phyloP scores from a whole-genome alignment of 2,113 vertebrate genomes.

The Salvator merianae region DNA sequence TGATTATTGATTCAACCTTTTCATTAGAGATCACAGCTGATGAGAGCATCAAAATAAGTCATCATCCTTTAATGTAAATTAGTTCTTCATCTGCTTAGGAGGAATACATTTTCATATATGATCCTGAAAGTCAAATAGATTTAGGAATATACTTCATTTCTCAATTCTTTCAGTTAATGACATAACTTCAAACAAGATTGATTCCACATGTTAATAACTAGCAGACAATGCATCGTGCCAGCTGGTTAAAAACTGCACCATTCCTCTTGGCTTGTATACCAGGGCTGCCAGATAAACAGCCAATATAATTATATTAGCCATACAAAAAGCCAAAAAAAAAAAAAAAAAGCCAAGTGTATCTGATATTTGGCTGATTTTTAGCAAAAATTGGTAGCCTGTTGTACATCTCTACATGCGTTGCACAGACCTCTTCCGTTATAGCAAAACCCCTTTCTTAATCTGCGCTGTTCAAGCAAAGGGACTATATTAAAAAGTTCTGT shows the following conservation, averaged over 20 bases:
- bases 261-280: constrained; percentile 48
- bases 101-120: background rate
- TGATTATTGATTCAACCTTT: background rate
- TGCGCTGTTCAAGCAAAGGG: constrained; percentile 46
- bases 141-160: constrained; percentile 18
- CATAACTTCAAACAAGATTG: constrained; percentile 77
- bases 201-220: constrained; percentile 76
- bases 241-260: constrained; percentile 52
- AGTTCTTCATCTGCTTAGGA: background rate
- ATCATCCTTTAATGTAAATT: background rate
- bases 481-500: constrained; percentile 49
- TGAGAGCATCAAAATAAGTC: background rate
- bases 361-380: too few relatives aligned
- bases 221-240: constrained; percentile 75
- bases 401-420: constrained; percentile 51
- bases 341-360: too few relatives aligned
- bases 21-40: background rate
- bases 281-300: too few relatives aligned
- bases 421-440: constrained; percentile 39
- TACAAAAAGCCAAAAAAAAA: too few relatives aligned
- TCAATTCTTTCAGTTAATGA: constrained; percentile 71
- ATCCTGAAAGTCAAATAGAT: constrained; percentile 12
- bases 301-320: too few relatives aligned
- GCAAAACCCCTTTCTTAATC: constrained; percentile 61
- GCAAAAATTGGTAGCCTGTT: too few relatives aligned